Evolutionary conservation across 2,888 invertebrate genomes (phyloP), one percentile per base, ranked within the genome.

Genomic region (Monopis laevigella): DNA sequence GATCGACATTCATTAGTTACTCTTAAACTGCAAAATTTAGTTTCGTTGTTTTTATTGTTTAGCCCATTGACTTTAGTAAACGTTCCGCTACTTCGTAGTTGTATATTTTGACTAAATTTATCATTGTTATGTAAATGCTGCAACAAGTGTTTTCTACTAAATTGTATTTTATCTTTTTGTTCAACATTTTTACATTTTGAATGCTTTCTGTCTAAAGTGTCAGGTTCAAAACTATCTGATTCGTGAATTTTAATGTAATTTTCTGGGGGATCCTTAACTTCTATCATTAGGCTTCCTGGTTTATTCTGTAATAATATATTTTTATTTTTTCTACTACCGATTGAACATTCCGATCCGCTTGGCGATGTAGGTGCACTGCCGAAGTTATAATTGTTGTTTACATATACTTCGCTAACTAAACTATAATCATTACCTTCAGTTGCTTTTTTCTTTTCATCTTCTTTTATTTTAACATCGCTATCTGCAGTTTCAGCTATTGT

Each of bases 221-320:
- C 93, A 0, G 93, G 92, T 62, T 93, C 93, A 53, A 92, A 93
- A 41, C 87, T 88, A 52, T 91, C 91, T 2, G 91, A 91, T 55
- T 93, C 93, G 43, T 90, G 85, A 38, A 89, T 87, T 54, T 84
- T 85, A 5, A 88, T 85, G 49, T 89, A 89, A 55, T 91, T 89
- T 51, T 89, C 88, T 0, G 91, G 88, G 13, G 90, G 86, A 60
- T 92, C 92, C 58, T 89, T 89, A 0, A 93, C 89, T 72, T 92
- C 91, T 45, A 93, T 93, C 19, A 92, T 89, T 56, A 93, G 77
- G 53, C 90, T 91, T 5, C 92, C 92, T 0, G 91, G 90, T 46
- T 89, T 88, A 52, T 86, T 78, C 43, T 69, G 77, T 0, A 70
- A 62, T 21, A 21, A 5, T 32, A 4, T 50, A 41, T 82, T 84